phyloP scores from a whole-genome alignment of 2,888 invertebrate species.

The Latrodectus hesperus region DNA sequence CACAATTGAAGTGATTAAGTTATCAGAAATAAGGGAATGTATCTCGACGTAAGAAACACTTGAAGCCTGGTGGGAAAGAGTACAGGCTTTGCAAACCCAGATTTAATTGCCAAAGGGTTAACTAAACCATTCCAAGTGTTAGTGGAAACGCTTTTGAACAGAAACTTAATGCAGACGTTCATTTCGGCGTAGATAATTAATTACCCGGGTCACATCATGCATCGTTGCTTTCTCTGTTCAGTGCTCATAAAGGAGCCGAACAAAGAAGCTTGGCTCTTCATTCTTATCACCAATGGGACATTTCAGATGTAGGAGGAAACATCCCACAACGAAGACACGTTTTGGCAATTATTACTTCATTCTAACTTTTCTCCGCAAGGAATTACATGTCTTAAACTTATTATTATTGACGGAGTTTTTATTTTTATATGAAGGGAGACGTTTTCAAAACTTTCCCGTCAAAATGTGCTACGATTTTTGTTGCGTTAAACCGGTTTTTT shows the following conservation, averaged over 20 bases:
- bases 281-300: background rate
- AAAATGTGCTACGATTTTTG: background rate
- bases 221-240: background rate
- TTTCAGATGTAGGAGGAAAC: background rate
- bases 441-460: background rate
- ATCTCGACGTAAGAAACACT: too few species aligned
- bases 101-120: too few species aligned
- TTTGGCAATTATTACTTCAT: background rate
- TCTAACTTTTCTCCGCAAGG: background rate
- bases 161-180: constrained; percentile 38
- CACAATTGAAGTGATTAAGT: background rate
- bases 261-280: background rate
- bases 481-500: background rate
- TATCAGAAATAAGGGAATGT: background rate
- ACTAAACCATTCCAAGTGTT: background rate
- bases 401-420: background rate
- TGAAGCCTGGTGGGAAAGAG: too few species aligned
- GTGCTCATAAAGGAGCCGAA: background rate
- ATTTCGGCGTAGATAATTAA: constrained; percentile 40
- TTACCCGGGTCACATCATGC: constrained; percentile 28
- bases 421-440: background rate
- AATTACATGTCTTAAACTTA: background rate
- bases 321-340: background rate
- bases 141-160: constrained; percentile 20
- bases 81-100: too few species aligned